Evolutionary conservation across 2,888 invertebrate genomes (phyloP), one percentile per base, ranked within the genome.

Genomic region (Noctuana brunneofusca): DNA sequence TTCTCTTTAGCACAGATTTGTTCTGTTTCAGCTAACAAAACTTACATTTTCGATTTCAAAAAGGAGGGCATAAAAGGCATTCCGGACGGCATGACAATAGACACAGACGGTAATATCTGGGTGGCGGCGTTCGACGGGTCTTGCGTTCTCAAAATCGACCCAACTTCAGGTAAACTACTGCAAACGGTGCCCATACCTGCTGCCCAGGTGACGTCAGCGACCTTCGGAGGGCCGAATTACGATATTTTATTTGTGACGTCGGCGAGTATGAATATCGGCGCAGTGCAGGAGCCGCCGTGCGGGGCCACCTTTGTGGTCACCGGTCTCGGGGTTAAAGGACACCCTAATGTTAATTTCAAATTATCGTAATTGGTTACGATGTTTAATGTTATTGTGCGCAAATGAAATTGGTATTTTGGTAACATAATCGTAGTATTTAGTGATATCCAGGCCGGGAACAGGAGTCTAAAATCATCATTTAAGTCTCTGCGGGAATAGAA

Each of bases 21-120:
- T 63, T 60, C 35, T 60, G 53, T 86, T 89, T 1, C 81, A 94
- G 94, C 92, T 38, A 95, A 94, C 76, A 83, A 92, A 65, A 92
- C 88, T 11, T 43, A 18, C 11, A 43, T 43, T 43, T 95, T 94
- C 76, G 93, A 95, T 75, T 88, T 95, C 46, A 84, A 83, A 32
- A 76, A 81, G 50, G 80, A 86, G 66, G 80, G 83, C 0, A 49
- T 88, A 1, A 78, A 74, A 0, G 89, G 87, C 0, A 72, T 93
- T 35, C 94, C 95, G 0, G 96, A 96, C 77, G 96, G 96, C 3
- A 94, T 95, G 93, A 95, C 96, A 43, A 95, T 96, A 54, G 97
- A 97, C 79, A 89, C 92, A 0, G 94, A 95, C 64, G 96, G 95
- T 1, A 95, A 95, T 75, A 83, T 96, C 0, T 96, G 96, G 95